phyloP scores from a whole-genome alignment of 2,888 invertebrate species.

The Nemoura dubitans region DNA sequence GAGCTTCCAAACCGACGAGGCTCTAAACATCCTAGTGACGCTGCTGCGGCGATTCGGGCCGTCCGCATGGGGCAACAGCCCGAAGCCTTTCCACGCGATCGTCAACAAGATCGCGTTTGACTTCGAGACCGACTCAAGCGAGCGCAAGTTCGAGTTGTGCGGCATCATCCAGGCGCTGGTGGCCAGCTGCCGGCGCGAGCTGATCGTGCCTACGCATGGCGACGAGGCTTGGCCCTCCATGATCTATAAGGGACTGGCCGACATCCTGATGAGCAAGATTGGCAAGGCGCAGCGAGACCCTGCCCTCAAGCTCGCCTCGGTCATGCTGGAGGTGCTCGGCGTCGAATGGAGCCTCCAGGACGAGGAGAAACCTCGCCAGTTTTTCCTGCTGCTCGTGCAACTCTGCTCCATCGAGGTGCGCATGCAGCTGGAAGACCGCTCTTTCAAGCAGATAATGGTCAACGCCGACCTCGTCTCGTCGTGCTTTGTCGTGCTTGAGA shows the following conservation, averaged over 20 bases:
- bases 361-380: constrained; percentile 79
- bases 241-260: constrained; percentile 81
- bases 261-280: constrained; percentile 87
- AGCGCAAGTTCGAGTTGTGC: constrained; percentile 89
- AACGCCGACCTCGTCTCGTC: constrained; percentile 82
- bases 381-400: constrained; percentile 83
- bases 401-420: constrained; percentile 91
- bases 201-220: constrained; percentile 69
- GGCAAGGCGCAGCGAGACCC: constrained; percentile 90
- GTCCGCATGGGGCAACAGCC: constrained; percentile 79
- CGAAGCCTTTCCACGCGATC: constrained; percentile 81
- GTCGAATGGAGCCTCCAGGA: constrained; percentile 85
- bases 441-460: constrained; percentile 77
- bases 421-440: constrained; percentile 89
- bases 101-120: constrained; percentile 85
- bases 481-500: constrained; percentile 83
- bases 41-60: constrained; percentile 78
- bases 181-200: constrained; percentile 75
- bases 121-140: constrained; percentile 88
- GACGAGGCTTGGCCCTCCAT: constrained; percentile 85
- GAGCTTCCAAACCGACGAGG: constrained; percentile 90
- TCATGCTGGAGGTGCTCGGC: constrained; percentile 81
- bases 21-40: constrained; percentile 80
- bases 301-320: constrained; percentile 83
- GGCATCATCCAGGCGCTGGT: constrained; percentile 79